phyloP scores from a whole-genome alignment of 2,113 vertebrate species.

The Periophthalmus modestus region DNA sequence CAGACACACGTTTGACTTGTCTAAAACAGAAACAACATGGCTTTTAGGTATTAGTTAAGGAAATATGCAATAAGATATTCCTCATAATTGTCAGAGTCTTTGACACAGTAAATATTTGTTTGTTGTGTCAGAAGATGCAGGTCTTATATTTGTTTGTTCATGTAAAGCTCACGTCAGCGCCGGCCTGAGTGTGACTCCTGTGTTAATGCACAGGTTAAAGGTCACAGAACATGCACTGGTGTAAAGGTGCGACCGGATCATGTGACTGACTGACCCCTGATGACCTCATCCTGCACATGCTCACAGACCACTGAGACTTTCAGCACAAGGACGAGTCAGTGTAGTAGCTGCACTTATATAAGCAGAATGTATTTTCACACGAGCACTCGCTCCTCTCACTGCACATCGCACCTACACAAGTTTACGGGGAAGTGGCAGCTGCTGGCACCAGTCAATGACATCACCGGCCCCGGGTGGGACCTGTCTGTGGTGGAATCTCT shows the following conservation, averaged over 20 bases:
- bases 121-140: constrained; percentile 10
- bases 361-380: neutral
- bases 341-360: neutral
- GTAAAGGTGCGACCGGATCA: constrained; percentile 45
- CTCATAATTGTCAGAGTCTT: neutral
- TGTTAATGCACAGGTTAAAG: constrained; percentile 9
- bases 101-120: neutral
- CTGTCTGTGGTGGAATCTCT: constrained; percentile 32
- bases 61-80: constrained; percentile 13
- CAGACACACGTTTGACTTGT: constrained; percentile 16
- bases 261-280: constrained; percentile 31
- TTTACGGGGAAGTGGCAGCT: constrained; percentile 52
- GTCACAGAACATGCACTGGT: constrained; percentile 21
- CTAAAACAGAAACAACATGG: neutral
- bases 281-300: constrained; percentile 41
- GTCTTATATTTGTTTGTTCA: constrained; percentile 1
- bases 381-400: neutral
- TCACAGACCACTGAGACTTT: constrained; percentile 38
- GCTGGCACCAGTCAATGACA: constrained; percentile 64
- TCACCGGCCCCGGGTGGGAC: constrained; percentile 36
- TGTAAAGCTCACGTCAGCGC: neutral
- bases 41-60: neutral
- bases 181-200: neutral
- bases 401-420: constrained; percentile 31
- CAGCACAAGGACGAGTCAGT: constrained; percentile 18